Evolutionary conservation across 1,140 invertebrate genomes (phyloP).

Genomic region (Brachionus sp.): DNA sequence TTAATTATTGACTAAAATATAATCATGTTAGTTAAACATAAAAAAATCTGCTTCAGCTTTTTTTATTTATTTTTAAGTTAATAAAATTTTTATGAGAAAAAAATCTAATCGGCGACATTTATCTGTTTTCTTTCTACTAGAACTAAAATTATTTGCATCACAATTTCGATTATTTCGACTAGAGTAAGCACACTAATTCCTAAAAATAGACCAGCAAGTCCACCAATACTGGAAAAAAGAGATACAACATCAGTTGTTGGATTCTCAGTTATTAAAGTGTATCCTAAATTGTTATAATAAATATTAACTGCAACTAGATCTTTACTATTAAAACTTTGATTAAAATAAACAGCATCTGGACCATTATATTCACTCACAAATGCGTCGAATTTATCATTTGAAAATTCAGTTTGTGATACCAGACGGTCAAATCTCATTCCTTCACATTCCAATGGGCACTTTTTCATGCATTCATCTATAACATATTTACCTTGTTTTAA

Average conservation of each 20-base stretch:
- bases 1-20: too few species aligned
- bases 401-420: background rate
- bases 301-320: background rate
- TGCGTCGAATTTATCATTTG: background rate
- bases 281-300: background rate
- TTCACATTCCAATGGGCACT: conserved; percentile 5
- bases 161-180: conserved; percentile 3
- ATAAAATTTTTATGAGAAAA: too few species aligned
- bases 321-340: background rate
- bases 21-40: too few species aligned
- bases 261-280: background rate
- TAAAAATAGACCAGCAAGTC: background rate
- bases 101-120: background rate
- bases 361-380: background rate
- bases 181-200: conserved; percentile 5
- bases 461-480: background rate
- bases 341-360: background rate
- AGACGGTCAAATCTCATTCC: background rate
- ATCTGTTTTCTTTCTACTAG: background rate
- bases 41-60: too few species aligned
- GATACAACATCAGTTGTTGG: background rate
- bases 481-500: background rate
- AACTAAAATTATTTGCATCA: background rate
- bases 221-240: background rate
- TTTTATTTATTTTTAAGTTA: too few species aligned